Conservation (phyloP, 1,140 invertebrate genomes). For the Microplitis demolitor region DNA sequence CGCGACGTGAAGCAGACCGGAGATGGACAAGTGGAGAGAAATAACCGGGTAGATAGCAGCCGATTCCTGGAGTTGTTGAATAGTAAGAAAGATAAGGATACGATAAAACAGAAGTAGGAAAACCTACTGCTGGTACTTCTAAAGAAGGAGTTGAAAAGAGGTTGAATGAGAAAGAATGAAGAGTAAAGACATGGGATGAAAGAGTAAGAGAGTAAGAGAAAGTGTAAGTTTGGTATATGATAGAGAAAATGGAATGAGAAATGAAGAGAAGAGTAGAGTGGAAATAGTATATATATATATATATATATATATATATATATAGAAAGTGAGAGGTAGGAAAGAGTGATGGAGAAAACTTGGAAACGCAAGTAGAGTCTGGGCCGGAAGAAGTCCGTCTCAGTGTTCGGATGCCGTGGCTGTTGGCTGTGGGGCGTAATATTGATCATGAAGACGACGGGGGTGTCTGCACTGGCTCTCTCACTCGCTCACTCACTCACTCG, state of each 20-base stretch:
- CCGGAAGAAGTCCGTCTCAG: constrained; percentile 52
- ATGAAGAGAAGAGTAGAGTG: too few relatives aligned
- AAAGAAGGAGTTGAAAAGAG: too few relatives aligned
- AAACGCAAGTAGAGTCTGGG: constrained; percentile 36
- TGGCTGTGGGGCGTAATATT: constrained; percentile 56
- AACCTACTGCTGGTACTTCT: too few relatives aligned
- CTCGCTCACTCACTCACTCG: neutral
- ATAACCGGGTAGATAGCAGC: neutral
- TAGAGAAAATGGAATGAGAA: too few relatives aligned
- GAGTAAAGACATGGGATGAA: too few relatives aligned
- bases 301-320: too few relatives aligned
- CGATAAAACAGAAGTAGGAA: constrained; percentile 35
- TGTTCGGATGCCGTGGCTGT: constrained; percentile 50
- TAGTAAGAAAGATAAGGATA: neutral
- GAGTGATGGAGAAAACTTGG: constrained; percentile 43
- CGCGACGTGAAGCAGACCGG: neutral
- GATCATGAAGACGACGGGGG: constrained; percentile 52
- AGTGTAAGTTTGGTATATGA: too few relatives aligned
- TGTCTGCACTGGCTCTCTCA: constrained; percentile 36
- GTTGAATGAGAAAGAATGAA: too few relatives aligned
- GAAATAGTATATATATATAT: too few relatives aligned
- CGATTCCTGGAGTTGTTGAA: neutral
- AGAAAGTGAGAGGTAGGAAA: neutral
- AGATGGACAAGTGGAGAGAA: constrained; percentile 1
- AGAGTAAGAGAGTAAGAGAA: too few relatives aligned